These are phyloP conservation scores for Drosophila lacicola DNA, from an alignment of 2,888 invertebrate species.

Conservation along the genomic window DNA sequence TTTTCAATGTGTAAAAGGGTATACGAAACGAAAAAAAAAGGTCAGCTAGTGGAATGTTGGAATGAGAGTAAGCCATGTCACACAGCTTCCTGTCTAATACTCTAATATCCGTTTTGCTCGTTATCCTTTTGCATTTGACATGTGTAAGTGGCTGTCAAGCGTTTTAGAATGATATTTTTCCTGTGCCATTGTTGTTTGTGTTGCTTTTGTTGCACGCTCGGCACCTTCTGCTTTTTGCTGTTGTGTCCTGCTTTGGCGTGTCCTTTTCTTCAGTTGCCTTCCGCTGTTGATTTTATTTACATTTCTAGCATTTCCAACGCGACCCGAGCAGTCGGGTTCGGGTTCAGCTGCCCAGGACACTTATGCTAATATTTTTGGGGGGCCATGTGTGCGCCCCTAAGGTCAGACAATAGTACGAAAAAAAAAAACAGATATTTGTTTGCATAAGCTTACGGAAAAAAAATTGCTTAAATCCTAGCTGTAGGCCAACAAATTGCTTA, in stretches of 20 bases:
- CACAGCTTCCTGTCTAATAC: slow-evolving; percentile 73
- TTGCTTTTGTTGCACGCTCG: slow-evolving; percentile 20
- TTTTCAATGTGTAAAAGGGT: not conserved
- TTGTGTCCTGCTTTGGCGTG: slow-evolving; percentile 38
- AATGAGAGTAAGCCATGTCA: slow-evolving; percentile 54
- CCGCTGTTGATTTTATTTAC: slow-evolving; percentile 77
- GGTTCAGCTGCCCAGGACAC: slow-evolving; percentile 31
- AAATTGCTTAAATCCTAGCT: slow-evolving; percentile 31
- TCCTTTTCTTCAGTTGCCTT: slow-evolving; percentile 55
- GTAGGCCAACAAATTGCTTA: slow-evolving; percentile 53
- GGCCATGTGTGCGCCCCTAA: slow-evolving; percentile 40
- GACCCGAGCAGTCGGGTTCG: slow-evolving; percentile 29
- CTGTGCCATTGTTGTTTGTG: slow-evolving; percentile 37
- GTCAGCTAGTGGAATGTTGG: slow-evolving; percentile 46
- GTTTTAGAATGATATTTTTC: slow-evolving; percentile 77
- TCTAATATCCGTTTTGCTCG: slow-evolving; percentile 79
- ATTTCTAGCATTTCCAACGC: slow-evolving; percentile 71
- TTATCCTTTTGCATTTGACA: slow-evolving; percentile 80
- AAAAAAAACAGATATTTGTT: slow-evolving; percentile 48
- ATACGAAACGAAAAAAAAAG: slow-evolving; percentile 4
- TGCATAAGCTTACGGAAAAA: slow-evolving; percentile 12
- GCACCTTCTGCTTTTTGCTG: slow-evolving; percentile 58
- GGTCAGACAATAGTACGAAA: slow-evolving; percentile 40
- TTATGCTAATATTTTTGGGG: slow-evolving; percentile 70
- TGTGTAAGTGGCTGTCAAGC: slow-evolving; percentile 80